Conservation (phyloP, 30 jellyfish, hydroid and myxozoan genomes). For the Turritopsis rubra region DNA sequence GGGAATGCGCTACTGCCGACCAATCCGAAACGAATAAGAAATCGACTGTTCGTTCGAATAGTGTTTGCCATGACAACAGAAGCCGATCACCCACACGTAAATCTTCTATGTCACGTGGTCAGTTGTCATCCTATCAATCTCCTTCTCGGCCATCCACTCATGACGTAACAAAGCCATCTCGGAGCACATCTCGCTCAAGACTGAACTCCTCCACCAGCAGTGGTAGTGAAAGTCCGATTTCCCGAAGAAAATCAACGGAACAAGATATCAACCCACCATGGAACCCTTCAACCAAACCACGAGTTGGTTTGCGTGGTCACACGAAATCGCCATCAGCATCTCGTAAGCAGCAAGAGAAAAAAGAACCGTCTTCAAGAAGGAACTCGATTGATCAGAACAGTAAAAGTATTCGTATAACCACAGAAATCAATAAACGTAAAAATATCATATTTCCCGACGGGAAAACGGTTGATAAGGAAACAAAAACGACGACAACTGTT, state of each 20-base stretch:
- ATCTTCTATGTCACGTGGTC: neutral
- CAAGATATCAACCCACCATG: conserved; percentile 1
- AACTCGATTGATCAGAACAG: conserved; percentile 27
- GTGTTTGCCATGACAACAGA: neutral
- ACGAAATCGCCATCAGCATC: conserved; percentile 11
- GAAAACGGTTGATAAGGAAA: conserved; percentile 70
- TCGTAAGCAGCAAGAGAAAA: neutral
- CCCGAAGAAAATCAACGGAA: neutral
- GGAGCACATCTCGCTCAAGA: neutral
- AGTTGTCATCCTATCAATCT: neutral
- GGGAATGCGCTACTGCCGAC: neutral
- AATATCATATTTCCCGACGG: conserved; percentile 83
- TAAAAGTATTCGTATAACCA: conserved; percentile 52
- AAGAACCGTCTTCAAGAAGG: neutral
- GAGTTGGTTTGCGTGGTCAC: conserved; percentile 6
- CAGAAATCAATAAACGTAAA: conserved; percentile 62
- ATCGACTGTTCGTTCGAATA: neutral
- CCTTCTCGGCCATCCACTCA: neutral
- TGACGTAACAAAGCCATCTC: neutral
- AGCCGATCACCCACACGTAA: conserved; percentile 9
- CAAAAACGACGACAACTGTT: conserved; percentile 84
- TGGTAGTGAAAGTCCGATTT: neutral
- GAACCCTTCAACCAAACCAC: conserved; percentile 15
- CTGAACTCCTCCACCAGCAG: neutral
- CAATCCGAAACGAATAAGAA: neutral